Evolutionary conservation across 2,888 invertebrate species (phyloP).

Genomic region (Himalopsyche japonica): DNA sequence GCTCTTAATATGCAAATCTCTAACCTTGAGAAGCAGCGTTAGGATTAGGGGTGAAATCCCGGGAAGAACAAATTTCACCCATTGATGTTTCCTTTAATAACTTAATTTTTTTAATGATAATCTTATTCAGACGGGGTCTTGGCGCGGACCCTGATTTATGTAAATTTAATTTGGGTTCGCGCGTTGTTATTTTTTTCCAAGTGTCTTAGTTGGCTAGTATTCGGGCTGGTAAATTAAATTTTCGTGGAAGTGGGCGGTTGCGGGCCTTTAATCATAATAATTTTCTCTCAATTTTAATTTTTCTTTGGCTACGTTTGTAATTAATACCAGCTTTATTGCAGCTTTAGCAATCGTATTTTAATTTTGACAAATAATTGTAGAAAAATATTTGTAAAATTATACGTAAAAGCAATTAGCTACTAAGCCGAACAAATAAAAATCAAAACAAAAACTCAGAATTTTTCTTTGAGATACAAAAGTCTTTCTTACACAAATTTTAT

Average conservation of each 20-base stretch:
- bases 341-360: no score
- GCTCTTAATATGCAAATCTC: not conserved
- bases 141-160: not conserved
- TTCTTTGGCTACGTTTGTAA: no score
- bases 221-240: not conserved
- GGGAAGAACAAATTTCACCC: not conserved
- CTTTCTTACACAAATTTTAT: no score
- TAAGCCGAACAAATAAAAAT: no score
- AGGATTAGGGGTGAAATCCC: not conserved
- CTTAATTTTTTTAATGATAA: constrained; percentile 1
- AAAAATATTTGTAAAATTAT: no score
- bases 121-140: not conserved
- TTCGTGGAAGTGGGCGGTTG: not conserved
- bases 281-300: not conserved
- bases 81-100: not conserved
- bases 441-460: no score
- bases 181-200: not conserved
- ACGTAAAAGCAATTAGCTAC: no score
- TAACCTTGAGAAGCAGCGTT: not conserved
- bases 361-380: no score
- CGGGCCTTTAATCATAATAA: not conserved
- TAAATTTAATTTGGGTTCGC: not conserved
- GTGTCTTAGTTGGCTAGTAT: not conserved
- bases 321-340: no score
- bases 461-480: no score